These are phyloP conservation scores for Charina bottae DNA, from an alignment of 2,113 vertebrate species.

Conservation along the genomic window DNA sequence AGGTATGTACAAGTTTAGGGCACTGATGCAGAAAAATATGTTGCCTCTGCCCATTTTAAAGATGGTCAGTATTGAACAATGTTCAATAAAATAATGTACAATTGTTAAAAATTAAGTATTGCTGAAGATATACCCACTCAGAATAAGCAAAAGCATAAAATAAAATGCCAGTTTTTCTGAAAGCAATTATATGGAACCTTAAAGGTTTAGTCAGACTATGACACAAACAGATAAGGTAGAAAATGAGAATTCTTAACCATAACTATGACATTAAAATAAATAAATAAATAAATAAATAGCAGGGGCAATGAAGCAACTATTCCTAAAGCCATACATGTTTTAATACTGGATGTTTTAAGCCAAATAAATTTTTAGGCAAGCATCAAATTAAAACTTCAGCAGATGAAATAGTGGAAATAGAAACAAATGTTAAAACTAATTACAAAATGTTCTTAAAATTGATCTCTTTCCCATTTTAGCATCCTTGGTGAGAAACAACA, in stretches of 20 bases:
- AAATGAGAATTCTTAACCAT: conserved; percentile 32
- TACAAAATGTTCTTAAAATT: not conserved
- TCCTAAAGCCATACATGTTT: not conserved
- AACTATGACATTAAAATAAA: not conserved
- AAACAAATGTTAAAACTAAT: not conserved
- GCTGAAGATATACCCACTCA: not conserved
- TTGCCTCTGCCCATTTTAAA: not conserved
- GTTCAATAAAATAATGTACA: not conserved
- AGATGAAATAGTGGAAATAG: not conserved
- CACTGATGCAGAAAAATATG: conserved; percentile 10
- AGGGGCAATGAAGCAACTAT: not conserved
- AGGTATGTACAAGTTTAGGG: not conserved
- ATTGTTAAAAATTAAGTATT: conserved; percentile 28
- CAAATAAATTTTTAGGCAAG: not conserved
- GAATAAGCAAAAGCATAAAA: conserved; percentile 10
- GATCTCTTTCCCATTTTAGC: not conserved
- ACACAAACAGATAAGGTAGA: conserved; percentile 9
- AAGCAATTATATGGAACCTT: conserved; percentile 21
- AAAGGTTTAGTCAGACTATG: not conserved
- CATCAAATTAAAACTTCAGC: not conserved
- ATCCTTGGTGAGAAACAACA: not conserved
- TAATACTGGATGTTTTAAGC: not conserved
- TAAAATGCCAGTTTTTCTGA: not conserved
- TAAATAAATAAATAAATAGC: not conserved
- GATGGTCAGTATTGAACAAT: not conserved